Conservation (phyloP, 2,113 vertebrate species). For the Haplochromis burtoni region DNA sequence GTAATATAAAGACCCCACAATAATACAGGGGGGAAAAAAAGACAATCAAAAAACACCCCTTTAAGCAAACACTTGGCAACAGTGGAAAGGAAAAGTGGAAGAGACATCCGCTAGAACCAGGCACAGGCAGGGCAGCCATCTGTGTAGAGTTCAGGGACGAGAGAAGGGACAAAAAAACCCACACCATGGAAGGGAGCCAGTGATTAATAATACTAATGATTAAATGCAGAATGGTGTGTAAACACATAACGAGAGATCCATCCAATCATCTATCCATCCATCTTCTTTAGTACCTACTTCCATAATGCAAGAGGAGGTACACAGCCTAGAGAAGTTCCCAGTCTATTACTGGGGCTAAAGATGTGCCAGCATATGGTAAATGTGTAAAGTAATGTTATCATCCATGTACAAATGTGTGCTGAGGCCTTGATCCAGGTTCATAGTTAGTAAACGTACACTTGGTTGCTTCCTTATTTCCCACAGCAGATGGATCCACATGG, state of each 20-base stretch:
- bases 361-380: background rate
- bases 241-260: background rate
- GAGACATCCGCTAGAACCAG: background rate
- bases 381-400: background rate
- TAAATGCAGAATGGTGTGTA: background rate
- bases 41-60: background rate
- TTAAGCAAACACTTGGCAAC: background rate
- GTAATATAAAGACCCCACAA: background rate
- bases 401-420: background rate
- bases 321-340: background rate
- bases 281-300: background rate
- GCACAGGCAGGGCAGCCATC: background rate
- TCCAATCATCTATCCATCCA: background rate
- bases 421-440: background rate
- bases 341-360: background rate
- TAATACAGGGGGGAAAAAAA: fast-evolving
- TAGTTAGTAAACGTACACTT: background rate
- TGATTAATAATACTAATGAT: background rate
- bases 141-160: background rate
- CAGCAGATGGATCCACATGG: background rate
- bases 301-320: background rate
- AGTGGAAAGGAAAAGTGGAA: background rate
- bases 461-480: background rate
- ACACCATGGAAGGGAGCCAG: background rate
- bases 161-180: background rate